Evolutionary conservation across 2,888 invertebrate species (phyloP).

Genomic region (Exephanes ischioxanthus): DNA sequence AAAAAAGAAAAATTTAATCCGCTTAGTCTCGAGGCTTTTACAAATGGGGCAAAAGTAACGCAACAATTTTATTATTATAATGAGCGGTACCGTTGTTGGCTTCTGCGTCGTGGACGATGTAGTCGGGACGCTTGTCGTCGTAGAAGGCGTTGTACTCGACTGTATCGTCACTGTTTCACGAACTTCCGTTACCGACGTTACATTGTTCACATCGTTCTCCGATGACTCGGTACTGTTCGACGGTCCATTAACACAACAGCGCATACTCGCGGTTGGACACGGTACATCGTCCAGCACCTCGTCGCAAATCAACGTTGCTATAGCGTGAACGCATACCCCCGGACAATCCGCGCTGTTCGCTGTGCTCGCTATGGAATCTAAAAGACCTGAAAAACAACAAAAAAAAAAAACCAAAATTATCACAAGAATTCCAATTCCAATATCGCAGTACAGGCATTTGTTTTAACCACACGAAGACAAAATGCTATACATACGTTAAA

Average conservation of each 20-base stretch:
- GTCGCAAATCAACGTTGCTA: conserved; percentile 94
- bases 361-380: conserved; percentile 94
- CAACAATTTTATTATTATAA: conserved; percentile 15
- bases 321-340: conserved; percentile 94
- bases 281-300: conserved; percentile 93
- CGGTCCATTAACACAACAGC: conserved; percentile 93
- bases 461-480: not conserved
- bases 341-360: conserved; percentile 95
- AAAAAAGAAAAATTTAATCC: conserved; percentile 28
- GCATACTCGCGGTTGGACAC: conserved; percentile 93
- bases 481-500: not conserved
- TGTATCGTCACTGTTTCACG: conserved; percentile 80
- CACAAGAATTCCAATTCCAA: not conserved
- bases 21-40: not conserved
- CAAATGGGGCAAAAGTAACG: not conserved
- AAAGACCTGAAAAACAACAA: conserved; percentile 87
- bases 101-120: conserved; percentile 78
- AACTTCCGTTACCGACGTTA: conserved; percentile 74
- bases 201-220: conserved; percentile 71
- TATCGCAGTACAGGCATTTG: too few relatives aligned
- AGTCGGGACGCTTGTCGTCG: conserved; percentile 76
- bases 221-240: conserved; percentile 85
- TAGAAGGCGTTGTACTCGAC: conserved; percentile 69
- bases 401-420: not conserved
- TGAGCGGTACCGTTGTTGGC: conserved; percentile 66